Base-by-base conservation (phyloP, 2,797 vertebrate species). In the Galaxias olidus region DNA sequence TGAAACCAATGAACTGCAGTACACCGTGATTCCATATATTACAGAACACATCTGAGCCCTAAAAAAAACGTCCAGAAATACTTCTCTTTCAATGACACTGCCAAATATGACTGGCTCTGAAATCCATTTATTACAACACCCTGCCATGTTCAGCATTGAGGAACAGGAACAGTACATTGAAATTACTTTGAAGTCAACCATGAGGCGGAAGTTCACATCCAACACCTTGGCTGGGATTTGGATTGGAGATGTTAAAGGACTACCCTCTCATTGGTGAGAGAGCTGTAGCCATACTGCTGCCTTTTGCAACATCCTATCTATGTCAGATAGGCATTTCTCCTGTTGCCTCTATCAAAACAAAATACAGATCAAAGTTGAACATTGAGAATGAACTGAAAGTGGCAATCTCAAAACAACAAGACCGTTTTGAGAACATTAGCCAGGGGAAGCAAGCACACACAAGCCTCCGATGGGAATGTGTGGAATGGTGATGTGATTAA, bases 201-300 rank as follows among this genome's bases (percentile, higher is more conserved):
- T n/a, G n/a, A n/a, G n/a, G n/a, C n/a, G n/a, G n/a, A n/a, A n/a
- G n/a, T n/a, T n/a, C n/a, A n/a, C n/a, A n/a, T n/a, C n/a, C n/a
- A n/a, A n/a, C n/a, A n/a, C n/a, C n/a, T n/a, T n/a, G n/a, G n/a
- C n/a, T n/a, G n/a, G n/a, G n/a, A n/a, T n/a, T n/a, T n/a, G n/a
- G n/a, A n/a, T n/a, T n/a, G n/a, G n/a, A n/a, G n/a, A n/a, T n/a
- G n/a, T n/a, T n/a, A n/a, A n/a, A n/a, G n/a, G n/a, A n/a, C n/a
- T n/a, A n/a, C n/a, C n/a, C n/a, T n/a, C n/a, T n/a, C n/a, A n/a
- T n/a, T 56, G 41, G 9, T 56, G 10, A n/a, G n/a, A n/a, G 41
- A 55, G 53, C 10, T 55, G 1, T 77, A 76, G 55, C 75, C 76
- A 80, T n/a, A n/a, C n/a, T n/a, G n/a, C n/a, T n/a, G n/a, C n/a